Percentiles rank a stretch among this genome's conserved stretches.
Evolutionary conservation across 2,113 vertebrate species (phyloP).

Genomic region (Saguinus imperator): DNA sequence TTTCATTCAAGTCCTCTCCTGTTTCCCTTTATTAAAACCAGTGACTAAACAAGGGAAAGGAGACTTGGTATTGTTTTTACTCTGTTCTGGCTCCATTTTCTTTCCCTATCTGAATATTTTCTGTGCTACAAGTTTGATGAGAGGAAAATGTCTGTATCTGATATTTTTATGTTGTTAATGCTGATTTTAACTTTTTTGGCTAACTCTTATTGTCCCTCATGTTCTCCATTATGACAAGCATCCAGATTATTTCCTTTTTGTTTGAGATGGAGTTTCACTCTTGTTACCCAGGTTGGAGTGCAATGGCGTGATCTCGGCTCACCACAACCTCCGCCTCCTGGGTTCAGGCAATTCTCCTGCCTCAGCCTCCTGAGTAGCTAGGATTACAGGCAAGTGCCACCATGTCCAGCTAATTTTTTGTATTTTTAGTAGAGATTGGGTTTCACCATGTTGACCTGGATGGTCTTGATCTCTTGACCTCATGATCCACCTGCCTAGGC

Average conservation of each 20-base stretch:
- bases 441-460: too few species aligned
- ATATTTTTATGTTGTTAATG: not conserved
- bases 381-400: too few species aligned
- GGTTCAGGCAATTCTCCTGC: too few species aligned
- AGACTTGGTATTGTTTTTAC: not conserved
- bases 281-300: too few species aligned
- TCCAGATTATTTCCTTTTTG: not conserved
- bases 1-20: not conserved
- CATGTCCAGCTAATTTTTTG: too few species aligned
- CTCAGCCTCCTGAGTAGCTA: too few species aligned
- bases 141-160: not conserved
- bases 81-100: not conserved
- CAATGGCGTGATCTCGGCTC: too few species aligned
- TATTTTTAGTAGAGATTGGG: too few species aligned
- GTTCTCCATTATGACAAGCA: not conserved
- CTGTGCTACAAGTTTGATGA: not conserved
- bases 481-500: too few species aligned
- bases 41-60: not conserved
- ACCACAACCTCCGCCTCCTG: too few species aligned
- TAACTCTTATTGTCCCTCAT: not conserved
- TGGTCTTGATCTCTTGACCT: too few species aligned
- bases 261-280: too few species aligned
- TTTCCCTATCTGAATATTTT: not conserved
- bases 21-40: not conserved
- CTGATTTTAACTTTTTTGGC: not conserved